Evolutionary conservation across 23 tunicate genomes (phyloP).

Genomic region (Trididemnum clinides): DNA sequence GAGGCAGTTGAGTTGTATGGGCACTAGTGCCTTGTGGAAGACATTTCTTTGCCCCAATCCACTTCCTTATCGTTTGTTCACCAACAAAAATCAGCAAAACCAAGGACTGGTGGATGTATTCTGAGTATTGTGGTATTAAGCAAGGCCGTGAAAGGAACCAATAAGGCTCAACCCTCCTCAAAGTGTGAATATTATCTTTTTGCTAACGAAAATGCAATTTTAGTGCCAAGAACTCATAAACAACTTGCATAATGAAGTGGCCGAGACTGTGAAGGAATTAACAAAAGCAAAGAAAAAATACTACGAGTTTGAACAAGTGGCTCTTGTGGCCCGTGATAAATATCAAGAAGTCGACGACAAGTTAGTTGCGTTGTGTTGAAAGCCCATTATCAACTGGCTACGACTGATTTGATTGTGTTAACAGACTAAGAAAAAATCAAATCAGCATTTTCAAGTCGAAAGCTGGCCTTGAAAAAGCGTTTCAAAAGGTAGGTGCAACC

Average conservation of each 20-base stretch:
- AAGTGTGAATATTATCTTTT: no score
- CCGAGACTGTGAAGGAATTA: constrained; percentile 79
- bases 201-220: no score
- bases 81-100: no score
- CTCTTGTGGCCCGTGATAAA: constrained; percentile 61
- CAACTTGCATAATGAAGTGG: constrained; percentile 74
- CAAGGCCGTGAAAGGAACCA: no score
- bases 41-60: no score
- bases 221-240: constrained; percentile 88
- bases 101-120: no score
- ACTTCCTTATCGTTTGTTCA: no score
- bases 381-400: no score
- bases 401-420: background rate
- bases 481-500: constrained; percentile 78
- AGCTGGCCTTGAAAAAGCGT: constrained; percentile 81
- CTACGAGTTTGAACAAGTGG: constrained; percentile 66
- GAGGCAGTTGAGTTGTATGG: no score
- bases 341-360: constrained; percentile 77
- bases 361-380: constrained; percentile 24
- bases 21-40: no score
- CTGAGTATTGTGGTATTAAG: no score
- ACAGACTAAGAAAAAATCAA: constrained; percentile 69
- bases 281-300: constrained; percentile 86
- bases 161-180: no score
- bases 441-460: constrained; percentile 79